Conservation (phyloP, 2,797 vertebrate genomes). For the Miichthys miiuy region DNA sequence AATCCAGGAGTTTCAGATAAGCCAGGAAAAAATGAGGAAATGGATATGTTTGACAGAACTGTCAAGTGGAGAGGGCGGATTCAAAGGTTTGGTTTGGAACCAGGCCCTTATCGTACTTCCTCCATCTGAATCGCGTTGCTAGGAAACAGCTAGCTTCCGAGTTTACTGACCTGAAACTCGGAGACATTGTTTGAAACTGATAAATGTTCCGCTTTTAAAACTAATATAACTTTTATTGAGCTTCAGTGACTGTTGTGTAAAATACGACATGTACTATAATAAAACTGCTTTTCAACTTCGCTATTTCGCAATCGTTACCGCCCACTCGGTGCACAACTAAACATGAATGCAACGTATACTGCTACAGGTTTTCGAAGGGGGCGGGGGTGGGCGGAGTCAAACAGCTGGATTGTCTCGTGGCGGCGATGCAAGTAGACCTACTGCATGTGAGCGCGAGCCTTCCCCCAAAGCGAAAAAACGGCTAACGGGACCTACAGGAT, state of each 20-base stretch:
- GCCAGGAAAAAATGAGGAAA: no score
- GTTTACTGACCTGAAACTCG: not conserved
- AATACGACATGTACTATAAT: accelerated
- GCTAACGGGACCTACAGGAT: not conserved
- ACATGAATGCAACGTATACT: not conserved
- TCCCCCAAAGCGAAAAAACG: slow-evolving; percentile 8
- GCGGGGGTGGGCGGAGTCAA: slow-evolving; percentile 68
- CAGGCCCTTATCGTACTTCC: not conserved
- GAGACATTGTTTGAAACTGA: not conserved
- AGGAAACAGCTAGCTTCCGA: not conserved
- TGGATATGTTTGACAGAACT: no score
- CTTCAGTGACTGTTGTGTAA: not conserved
- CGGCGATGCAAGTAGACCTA: slow-evolving; percentile 4
- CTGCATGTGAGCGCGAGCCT: slow-evolving; percentile 21
- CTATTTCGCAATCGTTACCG: not conserved
- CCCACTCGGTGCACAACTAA: not conserved
- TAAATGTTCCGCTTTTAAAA: not conserved
- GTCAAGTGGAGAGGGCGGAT: no score
- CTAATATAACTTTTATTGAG: accelerated
- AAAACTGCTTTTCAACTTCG: not conserved
- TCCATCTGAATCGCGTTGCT: not conserved
- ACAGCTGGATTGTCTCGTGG: slow-evolving; percentile 78
- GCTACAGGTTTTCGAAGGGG: slow-evolving; percentile 1
- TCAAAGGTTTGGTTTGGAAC: no score
- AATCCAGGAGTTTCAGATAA: not conserved